Base-by-base conservation (phyloP, 2,113 vertebrate genomes). In the Paralichthys olivaceus region DNA sequence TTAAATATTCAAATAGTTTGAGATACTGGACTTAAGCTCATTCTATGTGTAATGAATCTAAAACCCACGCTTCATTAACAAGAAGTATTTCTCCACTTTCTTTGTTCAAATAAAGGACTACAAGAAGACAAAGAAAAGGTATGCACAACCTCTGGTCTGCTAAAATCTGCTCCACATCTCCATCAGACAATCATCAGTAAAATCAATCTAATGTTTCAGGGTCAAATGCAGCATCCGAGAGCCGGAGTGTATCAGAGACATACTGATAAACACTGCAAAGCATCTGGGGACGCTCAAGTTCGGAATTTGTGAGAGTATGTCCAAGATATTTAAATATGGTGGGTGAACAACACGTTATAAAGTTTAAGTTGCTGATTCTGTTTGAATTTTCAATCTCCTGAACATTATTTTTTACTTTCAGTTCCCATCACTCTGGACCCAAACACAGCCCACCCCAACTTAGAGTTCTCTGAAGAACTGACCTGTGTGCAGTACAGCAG, bases 391-490 rank as follows among this genome's bases (percentile, higher is more conserved):
- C 0, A 40, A 7, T 17, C 12, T 29, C 55, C 19, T 69, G 13
- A 57, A 43, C 20, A 12, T 58, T 55, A 1, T 4, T 7, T 51
- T 61, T 12, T 61, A 14, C 43, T 74, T 83, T 11, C 68, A 94
- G 93, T 17, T 75, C 80, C 76, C 0, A 12, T 94, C 54, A 89
- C 77, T 20, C 81, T 94, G 78, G 93, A 96, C 72, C 92, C 94
- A 32, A 89, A 83, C 84, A 94, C 94, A 0, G 92, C 92, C 53
- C 92, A 93, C 1, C 15, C 7, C 25, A 93, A 92, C 63, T 25
- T 95, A 14, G 5, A 75, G 26, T 11, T 95, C n/a, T 90, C 91
- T 0, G 59, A 87, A 15, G 93, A 95, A 55, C 8, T 92, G 51
- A 94, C 85, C 67, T 75, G 78, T 0, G 85, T 92, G 60, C 82